Evolutionary conservation across 2,113 vertebrate genomes (phyloP).

Genomic region (Chaetops frenatus): DNA sequence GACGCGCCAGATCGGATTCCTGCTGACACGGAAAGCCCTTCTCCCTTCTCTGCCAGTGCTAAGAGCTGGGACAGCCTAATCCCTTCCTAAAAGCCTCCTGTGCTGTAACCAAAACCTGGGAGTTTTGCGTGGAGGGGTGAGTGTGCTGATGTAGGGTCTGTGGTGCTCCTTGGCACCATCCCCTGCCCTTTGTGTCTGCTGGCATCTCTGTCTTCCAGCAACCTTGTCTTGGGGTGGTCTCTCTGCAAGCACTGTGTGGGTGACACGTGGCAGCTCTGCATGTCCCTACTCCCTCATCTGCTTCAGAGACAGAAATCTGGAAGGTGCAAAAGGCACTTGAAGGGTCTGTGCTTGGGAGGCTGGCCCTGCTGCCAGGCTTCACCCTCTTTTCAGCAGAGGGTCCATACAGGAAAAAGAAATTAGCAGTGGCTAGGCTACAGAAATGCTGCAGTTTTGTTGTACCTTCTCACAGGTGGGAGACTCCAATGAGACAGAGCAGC

Average conservation of each 20-base stretch:
- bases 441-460: neutral
- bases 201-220: neutral
- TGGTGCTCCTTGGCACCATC: neutral
- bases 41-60: neutral
- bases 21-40: neutral
- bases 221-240: neutral
- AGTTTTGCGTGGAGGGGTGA: accelerated
- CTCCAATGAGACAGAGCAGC: neutral
- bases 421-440: neutral
- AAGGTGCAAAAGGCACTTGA: neutral
- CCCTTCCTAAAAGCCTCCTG: neutral
- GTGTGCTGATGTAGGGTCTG: accelerated
- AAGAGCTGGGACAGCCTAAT: conserved; percentile 2
- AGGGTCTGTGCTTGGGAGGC: neutral
- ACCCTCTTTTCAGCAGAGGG: neutral
- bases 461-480: accelerated
- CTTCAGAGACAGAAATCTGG: neutral
- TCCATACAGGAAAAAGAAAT: neutral
- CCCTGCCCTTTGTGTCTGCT: neutral
- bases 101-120: neutral
- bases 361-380: neutral
- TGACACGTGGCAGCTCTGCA: accelerated
- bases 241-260: neutral
- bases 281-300: neutral
- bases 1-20: neutral